phyloP scores from a whole-genome alignment of 1,140 invertebrate genomes.

The Atopsyche davidsoni region DNA sequence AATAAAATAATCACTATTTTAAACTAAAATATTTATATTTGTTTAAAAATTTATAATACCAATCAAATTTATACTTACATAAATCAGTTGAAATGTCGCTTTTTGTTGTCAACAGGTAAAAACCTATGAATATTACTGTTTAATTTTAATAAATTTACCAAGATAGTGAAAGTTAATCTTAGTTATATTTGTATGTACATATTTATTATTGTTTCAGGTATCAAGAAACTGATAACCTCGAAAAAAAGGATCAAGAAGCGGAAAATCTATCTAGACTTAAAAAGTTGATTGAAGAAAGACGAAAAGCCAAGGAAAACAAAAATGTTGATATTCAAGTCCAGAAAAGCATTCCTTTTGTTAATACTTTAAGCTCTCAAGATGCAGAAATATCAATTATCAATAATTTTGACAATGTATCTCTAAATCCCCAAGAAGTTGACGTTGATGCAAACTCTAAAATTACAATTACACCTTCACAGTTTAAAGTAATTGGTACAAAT shows the following conservation, averaged over 20 bases:
- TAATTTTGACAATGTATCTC: constrained; percentile 14
- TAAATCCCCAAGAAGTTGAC: constrained; percentile 10
- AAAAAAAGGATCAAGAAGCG: constrained; percentile 42
- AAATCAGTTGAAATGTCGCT: constrained; percentile 10
- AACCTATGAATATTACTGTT: background rate
- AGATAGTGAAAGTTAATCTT: too few species aligned
- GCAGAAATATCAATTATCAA: too few species aligned
- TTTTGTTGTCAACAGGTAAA: constrained; percentile 21
- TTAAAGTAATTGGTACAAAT: constrained; percentile 48
- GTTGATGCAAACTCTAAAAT: constrained; percentile 3
- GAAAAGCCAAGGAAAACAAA: constrained; percentile 33
- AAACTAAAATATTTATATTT: too few species aligned
- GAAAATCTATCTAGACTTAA: constrained; percentile 53
- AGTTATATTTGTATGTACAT: constrained; percentile 11
- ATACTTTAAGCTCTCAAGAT: background rate
- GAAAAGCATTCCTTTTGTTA: background rate
- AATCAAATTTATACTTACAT: too few species aligned
- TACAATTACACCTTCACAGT: constrained; percentile 33
- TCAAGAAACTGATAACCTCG: constrained; percentile 37
- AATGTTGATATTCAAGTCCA: background rate
- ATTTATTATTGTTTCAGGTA: constrained; percentile 37
- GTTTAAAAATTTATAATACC: too few species aligned
- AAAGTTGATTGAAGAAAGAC: constrained; percentile 53
- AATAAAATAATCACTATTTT: too few species aligned
- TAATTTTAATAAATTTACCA: too few species aligned